phyloP scores from a whole-genome alignment of 2,113 vertebrate species.

The Sinocyclocheilus maitianheensis region DNA sequence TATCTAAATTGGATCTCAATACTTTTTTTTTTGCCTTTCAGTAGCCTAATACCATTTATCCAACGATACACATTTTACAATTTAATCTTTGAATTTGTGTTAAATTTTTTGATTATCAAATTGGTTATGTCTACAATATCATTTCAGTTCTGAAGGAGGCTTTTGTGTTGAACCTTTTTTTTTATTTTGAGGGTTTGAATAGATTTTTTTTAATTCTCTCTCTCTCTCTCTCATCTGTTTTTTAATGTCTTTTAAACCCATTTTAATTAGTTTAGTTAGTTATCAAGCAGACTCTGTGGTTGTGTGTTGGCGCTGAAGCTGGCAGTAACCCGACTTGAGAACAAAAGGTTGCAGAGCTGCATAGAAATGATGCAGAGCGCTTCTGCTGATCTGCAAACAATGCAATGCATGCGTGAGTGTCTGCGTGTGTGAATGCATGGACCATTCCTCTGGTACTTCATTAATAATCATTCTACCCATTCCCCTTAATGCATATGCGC shows the following conservation, averaged over 20 bases:
- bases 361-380: constrained; percentile 71
- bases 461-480: background rate
- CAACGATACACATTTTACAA: background rate
- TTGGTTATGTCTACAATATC: background rate
- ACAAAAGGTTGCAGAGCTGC: constrained; percentile 72
- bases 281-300: constrained; percentile 1
- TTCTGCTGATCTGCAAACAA: constrained; percentile 68
- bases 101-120: background rate
- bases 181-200: background rate
- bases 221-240: background rate
- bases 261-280: background rate
- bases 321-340: constrained; percentile 52
- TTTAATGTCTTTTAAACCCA: background rate
- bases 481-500: background rate
- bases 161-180: background rate
- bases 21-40: background rate
- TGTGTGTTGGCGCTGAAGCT: constrained; percentile 44
- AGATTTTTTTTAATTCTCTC: background rate
- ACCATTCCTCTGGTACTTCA: constrained; percentile 9
- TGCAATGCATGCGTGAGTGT: constrained; percentile 48
- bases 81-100: background rate
- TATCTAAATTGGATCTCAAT: background rate
- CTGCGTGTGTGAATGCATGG: constrained; percentile 5
- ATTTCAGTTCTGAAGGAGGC: background rate
- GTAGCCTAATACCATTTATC: background rate